Percentiles rank a stretch among this genome's conserved stretches.
Evolutionary conservation across 2,113 vertebrate genomes (phyloP).

Genomic region (Narcine bancroftii): DNA sequence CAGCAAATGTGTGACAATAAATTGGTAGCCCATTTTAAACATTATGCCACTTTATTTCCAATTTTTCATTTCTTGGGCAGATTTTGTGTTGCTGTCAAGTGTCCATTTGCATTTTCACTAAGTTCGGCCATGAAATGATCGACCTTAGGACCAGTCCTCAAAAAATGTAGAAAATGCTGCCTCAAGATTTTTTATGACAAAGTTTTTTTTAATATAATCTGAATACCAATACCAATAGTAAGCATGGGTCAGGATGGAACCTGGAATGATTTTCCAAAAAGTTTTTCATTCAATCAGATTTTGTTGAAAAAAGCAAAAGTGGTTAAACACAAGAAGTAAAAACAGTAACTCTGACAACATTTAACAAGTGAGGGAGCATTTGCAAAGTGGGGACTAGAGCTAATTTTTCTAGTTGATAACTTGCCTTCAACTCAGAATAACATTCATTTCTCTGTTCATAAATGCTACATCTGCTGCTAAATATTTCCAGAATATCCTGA

Average conservation of each 20-base stretch:
- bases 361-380: too few species aligned
- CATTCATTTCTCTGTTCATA: too few species aligned
- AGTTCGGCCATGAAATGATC: not conserved
- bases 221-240: not conserved
- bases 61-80: not conserved
- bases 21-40: not conserved
- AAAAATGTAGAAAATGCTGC: not conserved
- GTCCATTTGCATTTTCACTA: not conserved
- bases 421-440: too few species aligned
- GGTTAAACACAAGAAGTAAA: too few species aligned
- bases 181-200: not conserved
- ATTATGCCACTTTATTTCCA: not conserved
- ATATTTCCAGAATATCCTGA: too few species aligned
- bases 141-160: not conserved
- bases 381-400: too few species aligned
- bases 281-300: too few species aligned
- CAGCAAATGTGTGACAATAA: not conserved
- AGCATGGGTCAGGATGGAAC: not conserved
- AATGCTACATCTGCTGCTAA: too few species aligned
- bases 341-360: too few species aligned
- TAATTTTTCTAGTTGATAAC: too few species aligned
- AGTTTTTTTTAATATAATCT: not conserved
- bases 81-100: not conserved
- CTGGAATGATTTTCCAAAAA: not conserved
- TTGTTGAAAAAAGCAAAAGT: too few species aligned